Conservation (phyloP, 1,140 invertebrate genomes). For the Maniola jurtina region DNA sequence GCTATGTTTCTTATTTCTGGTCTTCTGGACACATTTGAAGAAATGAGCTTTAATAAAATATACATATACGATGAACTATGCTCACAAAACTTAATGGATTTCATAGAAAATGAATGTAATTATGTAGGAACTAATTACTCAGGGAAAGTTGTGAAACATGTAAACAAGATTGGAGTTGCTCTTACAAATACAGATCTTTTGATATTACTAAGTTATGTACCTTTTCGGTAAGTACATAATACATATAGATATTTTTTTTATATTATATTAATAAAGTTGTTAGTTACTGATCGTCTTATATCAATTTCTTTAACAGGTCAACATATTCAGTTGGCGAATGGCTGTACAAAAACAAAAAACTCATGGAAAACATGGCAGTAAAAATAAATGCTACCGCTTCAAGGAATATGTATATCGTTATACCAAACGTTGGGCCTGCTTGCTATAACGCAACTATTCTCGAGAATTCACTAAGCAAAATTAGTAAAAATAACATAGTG, state of each 20-base stretch:
- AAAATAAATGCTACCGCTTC: slow-evolving; percentile 71
- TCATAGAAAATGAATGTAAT: slow-evolving; percentile 59
- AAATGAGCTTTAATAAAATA: slow-evolving; percentile 54
- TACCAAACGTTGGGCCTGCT: slow-evolving; percentile 72
- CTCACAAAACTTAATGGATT: slow-evolving; percentile 47
- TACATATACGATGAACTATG: slow-evolving; percentile 57
- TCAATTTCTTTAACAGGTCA: slow-evolving; percentile 14
- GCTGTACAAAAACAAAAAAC: slow-evolving; percentile 54
- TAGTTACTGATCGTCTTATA: background rate
- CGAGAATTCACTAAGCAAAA: slow-evolving; percentile 52
- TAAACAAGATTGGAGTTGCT: slow-evolving; percentile 64
- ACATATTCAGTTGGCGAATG: slow-evolving; percentile 55
- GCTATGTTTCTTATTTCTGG: slow-evolving; percentile 58
- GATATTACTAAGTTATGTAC: slow-evolving; percentile 60
- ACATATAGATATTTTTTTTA: background rate
- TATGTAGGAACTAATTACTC: slow-evolving; percentile 48
- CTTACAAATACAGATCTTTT: slow-evolving; percentile 58
- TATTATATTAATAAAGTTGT: background rate
- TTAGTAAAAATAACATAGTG: slow-evolving; percentile 70
- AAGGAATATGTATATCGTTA: slow-evolving; percentile 59
- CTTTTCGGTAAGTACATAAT: slow-evolving; percentile 51
- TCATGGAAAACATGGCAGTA: slow-evolving; percentile 54
- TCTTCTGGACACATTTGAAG: slow-evolving; percentile 42
- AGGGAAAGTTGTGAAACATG: slow-evolving; percentile 55
- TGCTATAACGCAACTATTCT: slow-evolving; percentile 77